These are phyloP conservation scores for Sarcophaga carnaria DNA, from an alignment of 2,888 invertebrate species.

Conservation along the genomic window DNA sequence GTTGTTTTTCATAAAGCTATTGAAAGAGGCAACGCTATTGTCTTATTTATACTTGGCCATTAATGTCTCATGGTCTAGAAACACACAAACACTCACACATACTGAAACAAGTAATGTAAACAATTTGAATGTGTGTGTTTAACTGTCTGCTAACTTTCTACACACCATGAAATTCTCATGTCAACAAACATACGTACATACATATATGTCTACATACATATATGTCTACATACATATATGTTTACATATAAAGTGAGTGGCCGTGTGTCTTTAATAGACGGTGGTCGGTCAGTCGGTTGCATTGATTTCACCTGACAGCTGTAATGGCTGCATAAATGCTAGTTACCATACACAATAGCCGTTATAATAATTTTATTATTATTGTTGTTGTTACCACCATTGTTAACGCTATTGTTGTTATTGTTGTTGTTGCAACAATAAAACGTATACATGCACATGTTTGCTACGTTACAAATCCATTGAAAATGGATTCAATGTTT, in stretches of 20 bases:
- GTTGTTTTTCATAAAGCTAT: neutral
- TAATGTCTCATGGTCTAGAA: neutral
- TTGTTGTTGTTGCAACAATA: slow-evolving; percentile 18
- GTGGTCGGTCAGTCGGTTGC: slow-evolving; percentile 39
- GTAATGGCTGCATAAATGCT: slow-evolving; percentile 75
- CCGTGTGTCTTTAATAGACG: slow-evolving; percentile 20
- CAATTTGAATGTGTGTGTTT: neutral
- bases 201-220: neutral
- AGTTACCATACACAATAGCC: slow-evolving; percentile 73
- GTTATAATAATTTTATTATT: slow-evolving; percentile 70
- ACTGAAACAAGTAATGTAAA: neutral
- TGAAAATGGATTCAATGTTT: slow-evolving; percentile 13
- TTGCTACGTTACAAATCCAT: neutral
- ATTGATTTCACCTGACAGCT: slow-evolving; percentile 75
- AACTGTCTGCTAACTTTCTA: neutral
- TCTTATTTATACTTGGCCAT: slow-evolving; percentile 26
- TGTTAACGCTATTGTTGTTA: slow-evolving; percentile 17
- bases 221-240: neutral
- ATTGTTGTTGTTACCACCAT: slow-evolving; percentile 18
- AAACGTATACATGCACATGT: neutral
- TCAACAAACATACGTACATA: neutral
- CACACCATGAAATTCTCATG: neutral
- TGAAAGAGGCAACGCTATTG: slow-evolving; percentile 16
- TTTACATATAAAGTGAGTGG: slow-evolving; percentile 8
- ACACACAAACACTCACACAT: neutral